Base-by-base conservation (phyloP, 2,797 vertebrate genomes). In the Lycodopsis pacificus region DNA sequence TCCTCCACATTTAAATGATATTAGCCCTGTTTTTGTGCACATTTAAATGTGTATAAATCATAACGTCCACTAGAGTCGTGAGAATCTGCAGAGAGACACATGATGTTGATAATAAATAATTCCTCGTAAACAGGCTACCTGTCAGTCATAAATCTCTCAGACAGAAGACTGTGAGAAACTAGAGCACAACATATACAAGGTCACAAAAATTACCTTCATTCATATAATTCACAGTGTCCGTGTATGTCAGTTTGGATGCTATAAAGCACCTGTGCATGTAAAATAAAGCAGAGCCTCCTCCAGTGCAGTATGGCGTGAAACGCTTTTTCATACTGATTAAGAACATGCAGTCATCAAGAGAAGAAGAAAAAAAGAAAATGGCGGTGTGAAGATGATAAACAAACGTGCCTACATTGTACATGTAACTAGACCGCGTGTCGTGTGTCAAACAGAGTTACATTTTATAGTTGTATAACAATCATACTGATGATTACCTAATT, bases 11-110 rank as follows among this genome's bases (percentile, higher is more conserved):
- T 32, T 14, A 30, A 32, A 30, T 57, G 1, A 57, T 10, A 17
- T 30, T 32, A 17, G 17, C 14, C 25, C 27, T 32, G 15, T 54
- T 32, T 19, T 56, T 32, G 14, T 32, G 54, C 27, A 46, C 2
- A 59, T 46, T 65, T 57, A 51, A 65, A 53, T n/a, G 9, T 59
- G 54, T 27, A 51, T 54, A 27, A 51, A 65, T 71, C 30, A 71
- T 3, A 20, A 20, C 11, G 1, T 25, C 25, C 36, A 61, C 27
- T n/a, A 27, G 7, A 79, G 17, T 54, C 17, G 25, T 25, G 1
- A 6, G 58, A 63, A 38, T 22, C 51, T 57, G 32, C n/a, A 36
- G 19, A 20, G 42, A 44, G 14, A 51, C 46, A 48, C 12, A 44
- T 56, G 46, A 11, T 51, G 20, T 53, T 7, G 25, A 64, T 70